A percentile compares a stretch with the other conserved stretches of the same genome.
Evolutionary conservation across 1,140 invertebrate species (phyloP).

Genomic region (Phthorimaea operculella): DNA sequence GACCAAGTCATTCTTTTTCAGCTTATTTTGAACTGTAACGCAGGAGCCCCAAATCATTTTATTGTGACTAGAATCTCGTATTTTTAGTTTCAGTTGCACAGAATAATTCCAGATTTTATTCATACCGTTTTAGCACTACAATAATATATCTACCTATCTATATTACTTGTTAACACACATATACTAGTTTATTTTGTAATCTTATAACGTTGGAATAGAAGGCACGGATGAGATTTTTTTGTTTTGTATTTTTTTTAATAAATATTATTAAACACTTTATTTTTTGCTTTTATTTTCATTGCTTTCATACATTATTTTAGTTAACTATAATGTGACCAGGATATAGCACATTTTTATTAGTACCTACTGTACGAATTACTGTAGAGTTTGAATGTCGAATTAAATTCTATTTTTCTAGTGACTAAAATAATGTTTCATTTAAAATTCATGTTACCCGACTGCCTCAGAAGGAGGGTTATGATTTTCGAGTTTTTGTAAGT

Average conservation of each 20-base stretch:
- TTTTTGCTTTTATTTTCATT: constrained; percentile 32
- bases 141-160: constrained; percentile 34
- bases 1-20: too few relatives aligned
- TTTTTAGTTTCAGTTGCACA: constrained; percentile 13
- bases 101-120: constrained; percentile 19
- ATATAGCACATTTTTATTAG: not conserved
- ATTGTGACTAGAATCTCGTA: too few relatives aligned
- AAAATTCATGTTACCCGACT: too few relatives aligned
- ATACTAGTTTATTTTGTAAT: constrained; percentile 42
- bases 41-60: too few relatives aligned
- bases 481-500: too few relatives aligned
- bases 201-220: constrained; percentile 45
- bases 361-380: constrained; percentile 11
- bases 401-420: constrained; percentile 59
- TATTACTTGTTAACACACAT: constrained; percentile 41
- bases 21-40: too few relatives aligned
- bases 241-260: constrained; percentile 62
- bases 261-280: constrained; percentile 60
- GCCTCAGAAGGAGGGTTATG: too few relatives aligned
- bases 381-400: constrained; percentile 41
- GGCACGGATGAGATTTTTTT: constrained; percentile 47
- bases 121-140: constrained; percentile 27
- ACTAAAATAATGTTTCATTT: constrained; percentile 27
- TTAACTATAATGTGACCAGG: not conserved
- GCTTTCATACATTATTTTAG: not conserved